Base-by-base conservation (phyloP, 2,888 invertebrate species). In the Pachliopta kotzebuea region DNA sequence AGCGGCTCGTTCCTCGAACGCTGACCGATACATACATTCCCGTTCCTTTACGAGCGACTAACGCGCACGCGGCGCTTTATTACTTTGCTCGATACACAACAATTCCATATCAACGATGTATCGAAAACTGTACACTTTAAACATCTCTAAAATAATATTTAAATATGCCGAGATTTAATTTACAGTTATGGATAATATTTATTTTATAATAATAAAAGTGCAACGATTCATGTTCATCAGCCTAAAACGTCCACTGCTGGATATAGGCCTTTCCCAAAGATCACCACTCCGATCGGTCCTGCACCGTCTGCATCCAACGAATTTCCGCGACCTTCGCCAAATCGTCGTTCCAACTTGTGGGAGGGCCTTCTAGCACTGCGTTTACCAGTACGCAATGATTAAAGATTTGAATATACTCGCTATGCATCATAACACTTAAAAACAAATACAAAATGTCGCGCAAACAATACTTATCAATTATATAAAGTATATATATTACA, bases 1-100 rank as follows among this genome's bases (percentile, higher is more conserved):
- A 55, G 60, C 59, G 63, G 49, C 63, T 54, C 57, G 52, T 68
- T 68, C 68, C 62, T 59, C 54, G 68, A 64, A 66, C 64, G 56
- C 63, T 62, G 55, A 11, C 53, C 55, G 63, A 59, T 60, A 59
- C 59, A 59, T 60, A 59, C 59, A 54, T 66, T 62, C 66, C 61
- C 65, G 65, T 65, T 62, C 61, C 54, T 65, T 61, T 54, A 54
- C 63, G 56, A 64, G 63, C 54, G 53, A 54, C 37, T 42, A 17
- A 49, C 49, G 20, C 31, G 31, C 56, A 37, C 20, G 45, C 29
- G 23, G 8, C 24, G 52, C 42, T 57, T 63, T 63, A 45, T 57
- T 57, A 63, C 45, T 42, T 57, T n/a, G 50, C 49, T 52, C 37
- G 23, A 24, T 23, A 29, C 56, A 23, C 54, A 53, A 37, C 60